phyloP scores from a whole-genome alignment of 2,113 vertebrate species.

The Ornithorhynchus anatinus region DNA sequence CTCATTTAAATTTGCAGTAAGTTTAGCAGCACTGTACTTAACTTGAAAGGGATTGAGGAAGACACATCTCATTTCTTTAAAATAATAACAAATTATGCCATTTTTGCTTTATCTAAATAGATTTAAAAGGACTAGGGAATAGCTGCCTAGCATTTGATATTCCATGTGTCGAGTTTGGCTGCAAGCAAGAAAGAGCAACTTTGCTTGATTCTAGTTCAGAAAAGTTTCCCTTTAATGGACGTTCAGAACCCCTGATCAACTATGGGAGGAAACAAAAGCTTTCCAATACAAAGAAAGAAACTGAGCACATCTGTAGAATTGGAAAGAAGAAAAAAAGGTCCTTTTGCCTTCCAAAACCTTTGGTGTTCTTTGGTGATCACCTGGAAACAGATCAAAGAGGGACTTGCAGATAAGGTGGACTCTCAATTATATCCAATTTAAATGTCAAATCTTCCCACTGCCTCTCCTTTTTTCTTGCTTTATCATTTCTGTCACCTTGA shows the following conservation, averaged over 20 bases:
- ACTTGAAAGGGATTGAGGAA: conserved; percentile 37
- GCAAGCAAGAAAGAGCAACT: not conserved
- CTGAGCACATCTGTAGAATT: not conserved
- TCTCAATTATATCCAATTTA: conserved; percentile 36
- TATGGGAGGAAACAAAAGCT: conserved; percentile 39
- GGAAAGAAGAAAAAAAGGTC: conserved; percentile 28
- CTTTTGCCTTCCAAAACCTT: conserved; percentile 13
- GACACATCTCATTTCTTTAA: conserved; percentile 40
- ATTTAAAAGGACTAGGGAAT: conserved; percentile 49
- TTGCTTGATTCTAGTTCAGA: not conserved
- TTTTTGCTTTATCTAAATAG: conserved; percentile 55
- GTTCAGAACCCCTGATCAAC: conserved; percentile 3
- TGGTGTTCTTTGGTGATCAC: conserved; percentile 36
- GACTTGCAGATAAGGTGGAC: not conserved
- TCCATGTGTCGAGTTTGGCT: not conserved
- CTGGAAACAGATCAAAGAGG: conserved; percentile 51
- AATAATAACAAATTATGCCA: conserved; percentile 48
- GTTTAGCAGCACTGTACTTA: conserved; percentile 29
- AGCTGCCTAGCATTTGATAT: conserved; percentile 10
- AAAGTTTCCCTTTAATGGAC: not conserved
- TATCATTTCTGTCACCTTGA: not conserved
- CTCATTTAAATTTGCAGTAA: conserved; percentile 33
- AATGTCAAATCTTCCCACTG: conserved; percentile 31
- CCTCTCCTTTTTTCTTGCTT: conserved; percentile 32
- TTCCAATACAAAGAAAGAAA: conserved; percentile 15